phyloP scores from a whole-genome alignment of 2,113 vertebrate species.

The Calidris pugnax region DNA sequence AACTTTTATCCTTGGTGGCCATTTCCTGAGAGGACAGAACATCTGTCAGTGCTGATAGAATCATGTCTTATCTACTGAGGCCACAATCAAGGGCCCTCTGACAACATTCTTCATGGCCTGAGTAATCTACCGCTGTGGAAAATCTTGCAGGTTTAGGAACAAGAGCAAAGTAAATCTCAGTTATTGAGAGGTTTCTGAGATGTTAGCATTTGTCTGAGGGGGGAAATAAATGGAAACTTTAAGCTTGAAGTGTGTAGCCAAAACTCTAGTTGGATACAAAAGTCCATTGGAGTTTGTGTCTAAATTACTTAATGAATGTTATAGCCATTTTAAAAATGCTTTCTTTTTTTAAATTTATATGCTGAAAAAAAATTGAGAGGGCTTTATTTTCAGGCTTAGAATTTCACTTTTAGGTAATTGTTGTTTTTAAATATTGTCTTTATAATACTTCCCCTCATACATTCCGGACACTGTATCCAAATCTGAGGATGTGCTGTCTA shows the following conservation, averaged over 20 bases:
- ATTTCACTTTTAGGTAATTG: not conserved
- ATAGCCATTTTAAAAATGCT: not conserved
- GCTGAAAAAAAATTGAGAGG: not conserved
- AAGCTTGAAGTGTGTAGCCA: not conserved
- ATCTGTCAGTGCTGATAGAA: conserved; percentile 11
- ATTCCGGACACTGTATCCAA: not conserved
- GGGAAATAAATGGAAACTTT: not conserved
- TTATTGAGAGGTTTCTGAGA: not conserved
- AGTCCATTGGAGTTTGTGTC: not conserved
- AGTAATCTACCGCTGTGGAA: not conserved
- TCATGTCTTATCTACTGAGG: not conserved
- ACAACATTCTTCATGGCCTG: not conserved
- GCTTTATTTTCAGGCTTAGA: not conserved
- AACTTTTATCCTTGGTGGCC: conserved; percentile 13
- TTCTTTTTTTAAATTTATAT: rapidly evolving
- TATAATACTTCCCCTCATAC: not conserved
- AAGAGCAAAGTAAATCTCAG: not conserved
- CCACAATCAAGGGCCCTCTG: not conserved
- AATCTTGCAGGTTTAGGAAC: not conserved
- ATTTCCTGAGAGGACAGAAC: conserved; percentile 23
- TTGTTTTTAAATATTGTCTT: not conserved
- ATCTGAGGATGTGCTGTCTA: not conserved
- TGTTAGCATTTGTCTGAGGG: not conserved
- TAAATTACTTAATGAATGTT: not conserved
- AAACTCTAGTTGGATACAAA: not conserved